These are phyloP conservation scores for Cataglyphis livida DNA, from an alignment of 2,888 invertebrate species.

Conservation along the genomic window DNA sequence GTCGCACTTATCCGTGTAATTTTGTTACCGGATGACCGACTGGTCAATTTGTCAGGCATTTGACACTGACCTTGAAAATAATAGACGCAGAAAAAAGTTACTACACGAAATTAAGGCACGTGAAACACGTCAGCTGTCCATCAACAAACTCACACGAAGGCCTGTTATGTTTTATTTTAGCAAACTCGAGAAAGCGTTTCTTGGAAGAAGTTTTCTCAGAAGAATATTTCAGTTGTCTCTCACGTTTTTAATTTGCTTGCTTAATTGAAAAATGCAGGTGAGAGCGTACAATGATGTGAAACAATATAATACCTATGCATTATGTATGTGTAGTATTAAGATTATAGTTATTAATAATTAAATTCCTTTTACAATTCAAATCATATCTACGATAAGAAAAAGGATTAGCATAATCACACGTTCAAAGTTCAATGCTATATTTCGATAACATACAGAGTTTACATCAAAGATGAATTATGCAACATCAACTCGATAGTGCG, in stretches of 20 bases:
- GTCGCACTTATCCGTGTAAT: neutral
- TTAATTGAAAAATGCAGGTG: neutral
- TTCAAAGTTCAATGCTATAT: conserved; percentile 79
- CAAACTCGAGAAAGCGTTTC: neutral
- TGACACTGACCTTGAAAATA: conserved; percentile 40
- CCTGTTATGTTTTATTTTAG: conserved; percentile 37
- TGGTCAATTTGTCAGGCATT: neutral
- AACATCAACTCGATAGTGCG: conserved; percentile 77
- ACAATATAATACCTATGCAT: neutral
- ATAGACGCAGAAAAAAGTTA: conserved; percentile 31
- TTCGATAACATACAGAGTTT: conserved; percentile 82
- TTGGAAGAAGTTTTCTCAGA: neutral
- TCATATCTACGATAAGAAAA: neutral
- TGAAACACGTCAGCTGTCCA: conserved; percentile 35
- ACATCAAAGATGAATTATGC: conserved; percentile 81
- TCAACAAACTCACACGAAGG: conserved; percentile 40
- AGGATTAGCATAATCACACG: neutral
- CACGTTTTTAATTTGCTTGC: neutral
- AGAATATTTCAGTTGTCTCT: conserved; percentile 6
- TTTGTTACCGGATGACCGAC: neutral
- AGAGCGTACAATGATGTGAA: neutral
- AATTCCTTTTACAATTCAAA: neutral
- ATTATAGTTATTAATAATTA: neutral
- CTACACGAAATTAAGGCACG: conserved; percentile 41
- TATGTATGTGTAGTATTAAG: neutral